Evolutionary conservation across 2,797 vertebrate species (phyloP).

Genomic region (Leuciscus waleckii): DNA sequence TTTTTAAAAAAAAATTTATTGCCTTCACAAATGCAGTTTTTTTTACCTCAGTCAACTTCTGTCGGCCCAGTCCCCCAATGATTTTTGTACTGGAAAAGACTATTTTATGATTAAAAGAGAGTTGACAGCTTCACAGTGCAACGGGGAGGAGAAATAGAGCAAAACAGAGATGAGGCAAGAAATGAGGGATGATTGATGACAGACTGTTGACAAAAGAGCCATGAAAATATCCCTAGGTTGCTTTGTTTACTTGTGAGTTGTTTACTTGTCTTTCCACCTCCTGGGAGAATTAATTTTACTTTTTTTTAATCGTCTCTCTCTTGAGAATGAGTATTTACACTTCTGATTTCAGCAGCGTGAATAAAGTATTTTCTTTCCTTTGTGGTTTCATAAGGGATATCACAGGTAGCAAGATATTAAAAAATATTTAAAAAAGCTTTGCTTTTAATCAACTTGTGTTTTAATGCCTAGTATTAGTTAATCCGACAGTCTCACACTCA

Average conservation of each 20-base stretch:
- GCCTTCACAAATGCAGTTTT: background rate
- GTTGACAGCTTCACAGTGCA: slow-evolving; percentile 27
- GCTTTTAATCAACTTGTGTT: background rate
- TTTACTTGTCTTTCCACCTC: slow-evolving; percentile 10
- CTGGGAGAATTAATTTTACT: slow-evolving; percentile 9
- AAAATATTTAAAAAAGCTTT: background rate
- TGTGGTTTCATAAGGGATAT: slow-evolving; percentile 36
- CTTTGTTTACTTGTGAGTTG: slow-evolving; percentile 14
- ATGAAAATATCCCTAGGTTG: slow-evolving; percentile 13
- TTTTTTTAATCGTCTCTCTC: background rate
- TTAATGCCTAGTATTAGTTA: background rate
- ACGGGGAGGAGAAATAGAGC: slow-evolving; percentile 1
- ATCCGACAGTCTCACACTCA: background rate
- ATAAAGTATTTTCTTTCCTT: slow-evolving; percentile 17
- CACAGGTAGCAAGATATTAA: slow-evolving; percentile 16
- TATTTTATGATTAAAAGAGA: slow-evolving; percentile 11
- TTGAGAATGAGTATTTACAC: background rate
- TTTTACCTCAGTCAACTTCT: background rate
- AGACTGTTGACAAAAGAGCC: background rate
- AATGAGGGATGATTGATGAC: slow-evolving; percentile 13
- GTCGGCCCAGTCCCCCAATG: background rate
- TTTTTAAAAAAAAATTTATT: no score
- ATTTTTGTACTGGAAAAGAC: background rate
- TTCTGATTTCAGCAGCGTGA: background rate
- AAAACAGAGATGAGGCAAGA: slow-evolving; percentile 16